A percentile compares a stretch with the other conserved stretches of the same genome.
Evolutionary conservation across 2,113 vertebrate species (phyloP).

Genomic region (Sinocyclocheilus anshuiensis): DNA sequence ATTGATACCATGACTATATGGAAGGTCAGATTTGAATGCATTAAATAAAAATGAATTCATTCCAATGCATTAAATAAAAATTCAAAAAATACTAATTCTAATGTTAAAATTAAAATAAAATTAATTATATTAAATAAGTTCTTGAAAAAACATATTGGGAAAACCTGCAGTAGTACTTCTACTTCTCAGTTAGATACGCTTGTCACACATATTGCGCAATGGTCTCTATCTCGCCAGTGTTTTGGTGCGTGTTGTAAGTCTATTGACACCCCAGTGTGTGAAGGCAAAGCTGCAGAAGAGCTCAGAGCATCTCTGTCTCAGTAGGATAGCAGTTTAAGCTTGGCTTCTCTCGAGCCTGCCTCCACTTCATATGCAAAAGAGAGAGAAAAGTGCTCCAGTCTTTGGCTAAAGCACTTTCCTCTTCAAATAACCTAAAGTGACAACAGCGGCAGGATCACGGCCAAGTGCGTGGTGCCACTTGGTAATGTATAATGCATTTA

Average conservation of each 20-base stretch:
- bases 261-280: slow-evolving; percentile 14
- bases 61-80: too few species aligned
- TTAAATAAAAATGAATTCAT: too few species aligned
- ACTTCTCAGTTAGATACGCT: background rate
- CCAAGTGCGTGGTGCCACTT: slow-evolving; percentile 73
- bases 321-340: slow-evolving; percentile 50
- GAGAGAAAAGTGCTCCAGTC: slow-evolving; percentile 70
- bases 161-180: too few species aligned
- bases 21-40: too few species aligned
- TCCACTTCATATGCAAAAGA: slow-evolving; percentile 80
- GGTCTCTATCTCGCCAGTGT: slow-evolving; percentile 13
- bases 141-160: too few species aligned
- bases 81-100: too few species aligned
- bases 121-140: too few species aligned
- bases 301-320: slow-evolving; percentile 37
- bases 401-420: slow-evolving; percentile 76
- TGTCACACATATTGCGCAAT: slow-evolving; percentile 9
- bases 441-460: slow-evolving; percentile 75
- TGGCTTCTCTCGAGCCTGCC: slow-evolving; percentile 68
- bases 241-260: slow-evolving; percentile 6
- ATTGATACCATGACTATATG: too few species aligned
- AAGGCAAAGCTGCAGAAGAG: slow-evolving; percentile 2
- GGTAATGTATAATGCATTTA: slow-evolving; percentile 79
- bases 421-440: slow-evolving; percentile 80
- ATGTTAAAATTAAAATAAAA: too few species aligned